Evolutionary conservation across 2,113 vertebrate genomes (phyloP), one percentile per base, ranked within the genome.

Genomic region (Ahaetulla prasina): DNA sequence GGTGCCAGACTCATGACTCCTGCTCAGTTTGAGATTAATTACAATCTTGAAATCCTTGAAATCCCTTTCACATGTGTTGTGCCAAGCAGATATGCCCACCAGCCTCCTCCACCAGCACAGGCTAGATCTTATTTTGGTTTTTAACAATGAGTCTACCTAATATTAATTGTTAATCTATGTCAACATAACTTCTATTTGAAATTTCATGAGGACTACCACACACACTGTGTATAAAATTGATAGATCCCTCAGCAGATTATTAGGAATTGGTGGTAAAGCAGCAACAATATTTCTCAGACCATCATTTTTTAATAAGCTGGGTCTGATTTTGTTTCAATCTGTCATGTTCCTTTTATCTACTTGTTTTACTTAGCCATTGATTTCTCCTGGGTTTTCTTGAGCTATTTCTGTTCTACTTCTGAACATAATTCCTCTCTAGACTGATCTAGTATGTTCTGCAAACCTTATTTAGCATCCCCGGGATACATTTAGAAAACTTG

Each of bases 381-480:
- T 43, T 85, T 52, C 68, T 89, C 92, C 27, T 25, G 88, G 92
- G 53, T 52, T 89, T 86, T 85, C 68, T 22, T 60, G 20, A 22
- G 88, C 88, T 92, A 85, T 85, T 89, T 92, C 47, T 92, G 88
- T 85, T 55, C 88, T 53, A 88, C 49, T 89, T n/a, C 43, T 63
- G 68, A 63, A 47, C 50, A 85, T 30, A 57, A 63, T 89, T 63
- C 74, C 88, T 45, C 45, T 88, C 45, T 39, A 45, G 53, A 85
- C 39, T 89, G 80, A 63, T 90, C 92, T 43, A 30, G 53, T 54
- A 85, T 49, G 8, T 49, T 52, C 88, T 74, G 91, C 86, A 88
- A 50, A 74, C 57, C 35, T 92, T 43, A 35, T 50, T 43, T 92
- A 43, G 45, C 43, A 57, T 92, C 88, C 39, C 54, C 25, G 1